These are phyloP conservation scores for Sclerodermus sp. DNA, from an alignment of 2,888 invertebrate species.

Conservation along the genomic window DNA sequence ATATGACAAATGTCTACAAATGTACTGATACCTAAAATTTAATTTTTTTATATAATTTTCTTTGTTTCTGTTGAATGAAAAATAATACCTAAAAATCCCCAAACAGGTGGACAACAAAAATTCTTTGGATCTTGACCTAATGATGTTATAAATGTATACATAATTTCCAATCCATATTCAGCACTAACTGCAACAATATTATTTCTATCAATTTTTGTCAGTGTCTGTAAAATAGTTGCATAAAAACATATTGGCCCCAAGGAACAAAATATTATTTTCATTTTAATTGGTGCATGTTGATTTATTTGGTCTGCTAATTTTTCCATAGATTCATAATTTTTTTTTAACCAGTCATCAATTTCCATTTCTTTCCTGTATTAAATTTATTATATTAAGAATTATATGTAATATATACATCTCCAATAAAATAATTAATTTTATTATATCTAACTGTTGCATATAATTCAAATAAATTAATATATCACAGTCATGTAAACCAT, in stretches of 20 bases:
- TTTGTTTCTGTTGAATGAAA: background rate
- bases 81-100: slow-evolving; percentile 61
- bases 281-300: slow-evolving; percentile 56
- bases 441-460: slow-evolving; percentile 32
- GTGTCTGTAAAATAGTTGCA: slow-evolving; percentile 60
- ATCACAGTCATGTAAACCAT: slow-evolving; percentile 60
- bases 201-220: slow-evolving; percentile 53
- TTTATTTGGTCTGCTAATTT: slow-evolving; percentile 61
- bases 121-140: slow-evolving; percentile 58
- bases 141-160: slow-evolving; percentile 37
- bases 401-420: background rate
- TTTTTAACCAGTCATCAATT: slow-evolving; percentile 35
- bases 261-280: slow-evolving; percentile 62
- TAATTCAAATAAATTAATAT: slow-evolving; percentile 62
- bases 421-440: slow-evolving; percentile 3
- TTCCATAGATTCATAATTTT: slow-evolving; percentile 51
- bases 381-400: background rate
- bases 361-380: slow-evolving; percentile 38
- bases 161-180: slow-evolving; percentile 61
- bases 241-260: slow-evolving; percentile 64
- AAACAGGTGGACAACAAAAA: slow-evolving; percentile 66
- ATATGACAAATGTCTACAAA: slow-evolving; percentile 62
- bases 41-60: background rate
- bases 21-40: slow-evolving; percentile 58
- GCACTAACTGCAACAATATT: slow-evolving; percentile 65